phyloP scores from a whole-genome alignment of 2,888 invertebrate genomes.

The Drosophila gaucha region DNA sequence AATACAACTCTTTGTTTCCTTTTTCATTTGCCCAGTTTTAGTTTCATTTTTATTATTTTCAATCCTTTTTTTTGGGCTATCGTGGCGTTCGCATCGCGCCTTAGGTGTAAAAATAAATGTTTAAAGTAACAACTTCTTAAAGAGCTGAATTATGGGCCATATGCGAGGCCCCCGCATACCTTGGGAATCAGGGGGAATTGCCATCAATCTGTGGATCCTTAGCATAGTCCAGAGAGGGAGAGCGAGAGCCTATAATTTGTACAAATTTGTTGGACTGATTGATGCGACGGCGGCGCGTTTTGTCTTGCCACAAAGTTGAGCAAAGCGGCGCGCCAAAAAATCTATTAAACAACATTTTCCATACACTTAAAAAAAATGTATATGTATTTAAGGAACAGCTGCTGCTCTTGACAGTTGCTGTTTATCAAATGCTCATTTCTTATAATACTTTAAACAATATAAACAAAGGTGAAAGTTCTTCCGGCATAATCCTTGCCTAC shows the following conservation, averaged over 20 bases:
- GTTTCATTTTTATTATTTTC: constrained; percentile 5
- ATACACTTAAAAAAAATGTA: constrained; percentile 1
- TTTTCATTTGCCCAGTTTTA: not conserved
- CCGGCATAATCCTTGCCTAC: constrained; percentile 78
- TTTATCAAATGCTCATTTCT: constrained; percentile 60
- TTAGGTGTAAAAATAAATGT: constrained; percentile 82
- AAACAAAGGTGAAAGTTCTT: constrained; percentile 76
- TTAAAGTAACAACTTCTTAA: constrained; percentile 80
- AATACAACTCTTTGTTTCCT: not conserved
- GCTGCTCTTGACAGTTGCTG: constrained; percentile 53
- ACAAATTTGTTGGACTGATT: constrained; percentile 78
- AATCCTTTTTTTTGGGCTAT: constrained; percentile 34
- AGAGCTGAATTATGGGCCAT: constrained; percentile 69
- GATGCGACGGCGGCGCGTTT: constrained; percentile 71
- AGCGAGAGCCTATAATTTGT: constrained; percentile 74
- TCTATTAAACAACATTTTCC: constrained; percentile 56
- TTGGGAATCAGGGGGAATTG: not conserved
- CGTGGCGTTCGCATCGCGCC: constrained; percentile 63
- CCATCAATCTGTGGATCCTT: constrained; percentile 68
- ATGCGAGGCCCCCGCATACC: constrained; percentile 13
- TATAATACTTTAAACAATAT: not conserved
- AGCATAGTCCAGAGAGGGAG: constrained; percentile 29
- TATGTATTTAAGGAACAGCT: not conserved
- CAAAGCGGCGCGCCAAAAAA: constrained; percentile 63
- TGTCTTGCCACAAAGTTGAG: constrained; percentile 66